Percentiles rank a stretch among this genome's conserved stretches.
These are phyloP conservation scores for Thereva unica DNA, from an alignment of 2,888 invertebrate species.

Conservation along the genomic window DNA sequence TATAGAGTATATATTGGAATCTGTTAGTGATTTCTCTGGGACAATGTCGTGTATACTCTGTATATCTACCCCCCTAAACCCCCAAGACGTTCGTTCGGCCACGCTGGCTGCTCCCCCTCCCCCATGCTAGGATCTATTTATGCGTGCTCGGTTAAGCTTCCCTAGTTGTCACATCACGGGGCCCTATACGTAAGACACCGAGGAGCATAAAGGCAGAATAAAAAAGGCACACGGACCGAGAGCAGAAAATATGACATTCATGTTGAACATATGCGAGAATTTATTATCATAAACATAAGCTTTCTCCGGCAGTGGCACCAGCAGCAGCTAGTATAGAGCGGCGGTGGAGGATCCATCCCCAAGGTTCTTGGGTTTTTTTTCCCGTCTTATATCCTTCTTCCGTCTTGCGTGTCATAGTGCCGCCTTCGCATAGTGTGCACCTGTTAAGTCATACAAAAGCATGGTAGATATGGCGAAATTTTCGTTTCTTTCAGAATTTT, in stretches of 20 bases:
- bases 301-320: neutral
- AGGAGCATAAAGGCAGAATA: constrained; percentile 5
- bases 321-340: too few relatives aligned
- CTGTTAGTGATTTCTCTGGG: neutral
- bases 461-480: constrained; percentile 18
- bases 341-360: too few relatives aligned
- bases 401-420: constrained; percentile 22
- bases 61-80: neutral
- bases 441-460: constrained; percentile 19
- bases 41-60: neutral
- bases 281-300: constrained; percentile 37
- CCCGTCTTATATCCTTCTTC: constrained; percentile 7
- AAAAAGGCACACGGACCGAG: constrained; percentile 15
- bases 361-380: constrained; percentile 10
- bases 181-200: neutral
- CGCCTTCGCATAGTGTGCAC: constrained; percentile 17
- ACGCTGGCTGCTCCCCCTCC: too few relatives aligned
- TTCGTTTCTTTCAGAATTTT: constrained; percentile 11
- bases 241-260: constrained; percentile 31
- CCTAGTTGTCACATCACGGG: constrained; percentile 8
- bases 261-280: constrained; percentile 36
- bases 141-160: constrained; percentile 8
- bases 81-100: too few relatives aligned
- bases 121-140: constrained; percentile 6
- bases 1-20: constrained; percentile 21